phyloP scores from a whole-genome alignment of 2,113 vertebrate species.

The Heterocephalus glaber region DNA sequence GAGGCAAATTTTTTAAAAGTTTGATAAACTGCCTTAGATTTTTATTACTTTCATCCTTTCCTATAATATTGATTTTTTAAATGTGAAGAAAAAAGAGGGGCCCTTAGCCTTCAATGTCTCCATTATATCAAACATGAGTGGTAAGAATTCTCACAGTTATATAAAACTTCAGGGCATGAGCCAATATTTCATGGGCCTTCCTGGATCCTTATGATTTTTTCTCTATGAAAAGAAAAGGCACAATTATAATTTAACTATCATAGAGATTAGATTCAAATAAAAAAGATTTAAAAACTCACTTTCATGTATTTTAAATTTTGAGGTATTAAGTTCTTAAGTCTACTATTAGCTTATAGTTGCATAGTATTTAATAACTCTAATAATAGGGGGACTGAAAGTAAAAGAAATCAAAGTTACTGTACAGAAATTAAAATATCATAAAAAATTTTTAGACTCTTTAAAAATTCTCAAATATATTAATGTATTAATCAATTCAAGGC shows the following conservation, averaged over 20 bases:
- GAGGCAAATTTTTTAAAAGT: not conserved
- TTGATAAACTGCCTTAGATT: not conserved
- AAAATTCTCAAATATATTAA: not conserved
- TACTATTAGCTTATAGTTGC: not conserved
- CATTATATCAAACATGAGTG: not conserved
- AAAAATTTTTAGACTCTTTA: not conserved
- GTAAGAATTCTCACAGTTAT: not conserved
- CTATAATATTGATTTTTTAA: not conserved
- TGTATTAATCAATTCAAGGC: not conserved
- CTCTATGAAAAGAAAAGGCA: not conserved
- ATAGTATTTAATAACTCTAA: not conserved
- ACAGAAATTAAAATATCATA: not conserved
- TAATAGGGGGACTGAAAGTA: not conserved
- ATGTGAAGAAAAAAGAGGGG: not conserved
- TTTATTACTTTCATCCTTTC: not conserved
- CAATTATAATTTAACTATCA: not conserved
- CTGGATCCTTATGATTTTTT: not conserved
- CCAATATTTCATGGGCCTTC: not conserved
- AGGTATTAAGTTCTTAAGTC: not conserved
- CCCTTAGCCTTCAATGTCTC: not conserved
- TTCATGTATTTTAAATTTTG: not conserved
- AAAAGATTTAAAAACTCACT: not conserved
- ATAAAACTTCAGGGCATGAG: not conserved
- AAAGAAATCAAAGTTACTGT: not conserved
- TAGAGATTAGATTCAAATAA: not conserved